phyloP scores from a whole-genome alignment of 2,113 vertebrate species.

The Pseudolaguvia tuberculata region DNA sequence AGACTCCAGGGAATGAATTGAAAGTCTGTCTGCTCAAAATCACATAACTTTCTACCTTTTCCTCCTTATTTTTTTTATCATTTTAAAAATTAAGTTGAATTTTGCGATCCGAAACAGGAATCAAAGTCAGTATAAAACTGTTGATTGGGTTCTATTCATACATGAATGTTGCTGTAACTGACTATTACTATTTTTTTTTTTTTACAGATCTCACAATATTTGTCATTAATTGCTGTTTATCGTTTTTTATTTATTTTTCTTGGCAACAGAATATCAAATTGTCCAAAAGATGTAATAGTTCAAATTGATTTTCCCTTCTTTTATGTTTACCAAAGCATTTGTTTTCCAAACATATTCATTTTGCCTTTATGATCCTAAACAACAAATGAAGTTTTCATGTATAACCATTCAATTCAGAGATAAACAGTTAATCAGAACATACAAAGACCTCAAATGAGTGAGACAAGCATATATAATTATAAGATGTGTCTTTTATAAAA shows the following conservation, averaged over 20 bases:
- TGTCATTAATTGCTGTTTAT: no score
- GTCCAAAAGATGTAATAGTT: neutral
- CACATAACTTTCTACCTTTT: neutral
- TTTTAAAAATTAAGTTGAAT: neutral
- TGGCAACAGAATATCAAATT: no score
- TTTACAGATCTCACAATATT: no score
- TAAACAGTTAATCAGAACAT: neutral
- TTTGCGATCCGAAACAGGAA: neutral
- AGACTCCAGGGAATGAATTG: neutral
- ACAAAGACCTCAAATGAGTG: neutral
- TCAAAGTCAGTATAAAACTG: no score
- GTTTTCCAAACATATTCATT: neutral
- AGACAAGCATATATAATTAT: neutral
- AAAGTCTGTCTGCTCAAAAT: constrained; percentile 5
- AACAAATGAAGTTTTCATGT: neutral
- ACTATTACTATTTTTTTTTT: no score
- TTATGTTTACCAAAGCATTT: no score
- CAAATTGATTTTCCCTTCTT: neutral
- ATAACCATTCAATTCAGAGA: neutral
- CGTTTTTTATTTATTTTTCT: no score
- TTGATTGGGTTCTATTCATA: no score
- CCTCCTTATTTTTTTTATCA: neutral
- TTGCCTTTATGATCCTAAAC: neutral
- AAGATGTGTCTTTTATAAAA: neutral
- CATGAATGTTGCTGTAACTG: no score